Evolutionary conservation across 2,888 invertebrate species (phyloP), one percentile per base, ranked within the genome.

Genomic region (Gisinianus flammeolus): DNA sequence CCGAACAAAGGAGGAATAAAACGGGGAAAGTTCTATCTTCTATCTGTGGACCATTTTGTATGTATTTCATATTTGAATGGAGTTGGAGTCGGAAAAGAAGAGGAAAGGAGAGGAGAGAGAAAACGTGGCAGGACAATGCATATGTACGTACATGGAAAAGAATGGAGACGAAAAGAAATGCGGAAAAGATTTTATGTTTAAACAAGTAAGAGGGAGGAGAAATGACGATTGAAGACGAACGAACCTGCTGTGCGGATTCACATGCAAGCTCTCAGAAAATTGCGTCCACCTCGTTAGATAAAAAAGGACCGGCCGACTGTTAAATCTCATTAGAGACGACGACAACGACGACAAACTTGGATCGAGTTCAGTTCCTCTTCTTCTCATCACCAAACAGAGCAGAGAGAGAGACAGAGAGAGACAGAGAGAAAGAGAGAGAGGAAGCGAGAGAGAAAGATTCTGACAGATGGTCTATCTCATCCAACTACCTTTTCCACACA

Each of bases 231-330:
- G 71, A 56, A 62, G 54, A 68, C 28, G 35, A 33, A 54, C 44
- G 74, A 77, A 70, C 74, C 77, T 77, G 73, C 56, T 77, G 77
- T 72, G 76, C 56, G 69, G 70, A 74, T 77, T 79, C 76, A 77
- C 76, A 77, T 74, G 77, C 58, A 77, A 77, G 31, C 72, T 77
- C 71, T 16, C 44, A 66, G 58, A 70, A 71, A 77, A 71, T 77
- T 71, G 70, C 71, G 77, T 79, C 79, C 79, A 79, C 76, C 76
- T 79, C 77, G 79, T 77, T 79, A 79, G 74, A 77, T 72, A 79
- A 77, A 79, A 77, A 77, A 79, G 77, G 72, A 76, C 62, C 71
- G 72, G 33, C 77, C 22, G 70, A 72, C 77, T 77, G 77, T 77
- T 77, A 77, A 70, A 77, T 77, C 77, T 77, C 77, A 77, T 77